These are phyloP conservation scores for Zaprionus capensis DNA, from an alignment of 1,140 invertebrate species.

Conservation along the genomic window DNA sequence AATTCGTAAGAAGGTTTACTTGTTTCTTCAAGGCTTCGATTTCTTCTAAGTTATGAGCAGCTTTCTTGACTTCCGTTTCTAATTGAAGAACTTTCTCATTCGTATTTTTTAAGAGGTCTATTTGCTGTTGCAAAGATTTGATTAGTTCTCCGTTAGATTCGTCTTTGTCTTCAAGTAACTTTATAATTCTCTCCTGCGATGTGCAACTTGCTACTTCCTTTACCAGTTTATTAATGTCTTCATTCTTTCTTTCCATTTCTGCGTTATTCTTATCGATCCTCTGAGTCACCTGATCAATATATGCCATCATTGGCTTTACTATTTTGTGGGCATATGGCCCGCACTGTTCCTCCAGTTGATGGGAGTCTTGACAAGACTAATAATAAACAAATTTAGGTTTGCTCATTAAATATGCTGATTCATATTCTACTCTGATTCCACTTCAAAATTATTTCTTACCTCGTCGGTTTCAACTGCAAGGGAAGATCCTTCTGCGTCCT, in stretches of 20 bases:
- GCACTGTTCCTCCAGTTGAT: not conserved
- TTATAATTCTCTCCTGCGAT: not conserved
- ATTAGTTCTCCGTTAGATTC: not conserved
- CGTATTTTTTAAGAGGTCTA: not conserved
- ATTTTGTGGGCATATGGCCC: not conserved
- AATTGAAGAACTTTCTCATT: too few species aligned
- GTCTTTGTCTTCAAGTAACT: not conserved
- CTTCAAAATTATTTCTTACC: too few species aligned
- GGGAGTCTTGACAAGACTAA: not conserved
- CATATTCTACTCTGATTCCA: too few species aligned
- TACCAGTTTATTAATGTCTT: not conserved
- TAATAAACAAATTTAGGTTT: not conserved
- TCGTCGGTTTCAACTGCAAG: too few species aligned
- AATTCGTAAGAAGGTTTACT: too few species aligned
- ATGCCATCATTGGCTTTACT: not conserved
- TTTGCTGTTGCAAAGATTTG: not conserved
- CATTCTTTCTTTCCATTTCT: not conserved
- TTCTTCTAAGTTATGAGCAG: too few species aligned
- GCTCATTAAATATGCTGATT: too few species aligned
- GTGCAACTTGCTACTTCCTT: not conserved
- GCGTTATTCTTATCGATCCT: not conserved
- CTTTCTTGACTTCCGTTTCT: too few species aligned
- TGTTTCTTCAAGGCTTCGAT: too few species aligned
- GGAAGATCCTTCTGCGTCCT: too few species aligned
- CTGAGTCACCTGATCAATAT: not conserved